These are phyloP conservation scores for Neomonachus schauinslandi DNA, from an alignment of 2,113 vertebrate species.

Conservation along the genomic window DNA sequence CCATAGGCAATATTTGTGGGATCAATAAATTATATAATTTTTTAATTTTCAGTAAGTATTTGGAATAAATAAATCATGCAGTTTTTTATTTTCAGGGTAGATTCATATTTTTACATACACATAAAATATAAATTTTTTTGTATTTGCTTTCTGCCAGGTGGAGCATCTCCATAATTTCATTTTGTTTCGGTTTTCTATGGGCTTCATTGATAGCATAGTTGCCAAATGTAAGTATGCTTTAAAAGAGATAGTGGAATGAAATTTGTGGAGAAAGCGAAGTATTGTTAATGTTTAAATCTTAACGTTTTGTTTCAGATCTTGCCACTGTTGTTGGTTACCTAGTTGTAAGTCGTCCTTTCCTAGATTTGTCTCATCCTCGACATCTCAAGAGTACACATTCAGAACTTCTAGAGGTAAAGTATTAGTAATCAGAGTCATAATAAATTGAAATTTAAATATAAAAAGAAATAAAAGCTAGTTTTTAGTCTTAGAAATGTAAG, in stretches of 20 bases:
- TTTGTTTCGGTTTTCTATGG: conserved; percentile 98
- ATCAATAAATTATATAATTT: not conserved
- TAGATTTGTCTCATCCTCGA: conserved; percentile 91
- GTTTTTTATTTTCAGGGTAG: not conserved
- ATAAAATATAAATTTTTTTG: not conserved
- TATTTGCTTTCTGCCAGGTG: conserved; percentile 87
- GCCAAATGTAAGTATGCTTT: conserved; percentile 96
- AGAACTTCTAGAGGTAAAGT: conserved; percentile 95
- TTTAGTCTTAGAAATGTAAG: not conserved
- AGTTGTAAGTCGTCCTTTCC: conserved; percentile 96
- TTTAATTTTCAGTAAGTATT: not conserved
- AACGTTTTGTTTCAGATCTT: conserved; percentile 88
- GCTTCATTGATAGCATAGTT: conserved; percentile 97
- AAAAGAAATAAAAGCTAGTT: not conserved
- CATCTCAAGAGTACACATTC: conserved; percentile 93
- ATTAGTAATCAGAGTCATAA: not conserved
- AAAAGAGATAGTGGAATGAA: not conserved
- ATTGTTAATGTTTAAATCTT: not conserved
- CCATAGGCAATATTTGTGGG: not conserved
- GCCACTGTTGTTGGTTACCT: conserved; percentile 98
- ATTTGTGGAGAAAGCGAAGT: not conserved
- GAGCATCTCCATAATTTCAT: conserved; percentile 98
- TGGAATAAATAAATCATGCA: not conserved
- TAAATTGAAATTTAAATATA: not conserved
- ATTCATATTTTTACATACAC: not conserved